Base-by-base conservation (phyloP, 2,888 invertebrate species). In the Stenoptilia bipunctidactyla region DNA sequence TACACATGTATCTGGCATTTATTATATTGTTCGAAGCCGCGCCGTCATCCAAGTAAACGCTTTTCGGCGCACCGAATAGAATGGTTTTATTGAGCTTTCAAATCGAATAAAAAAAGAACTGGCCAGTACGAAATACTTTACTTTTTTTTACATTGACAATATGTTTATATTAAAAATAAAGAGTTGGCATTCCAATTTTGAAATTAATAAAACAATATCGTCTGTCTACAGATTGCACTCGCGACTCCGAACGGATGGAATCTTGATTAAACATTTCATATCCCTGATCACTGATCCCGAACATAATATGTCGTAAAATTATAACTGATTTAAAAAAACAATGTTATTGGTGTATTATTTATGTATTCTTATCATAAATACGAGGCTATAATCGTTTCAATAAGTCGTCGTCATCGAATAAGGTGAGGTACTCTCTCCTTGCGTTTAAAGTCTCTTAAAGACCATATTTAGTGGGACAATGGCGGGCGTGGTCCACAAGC, bases 401-500 rank as follows among this genome's bases (percentile, higher is more conserved):
- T 30, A 30, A 30, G n/a, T 30, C 12, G 30, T 30, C 30, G 12
- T 30, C 30, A n/a, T 9, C 30, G 30, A 30, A 30, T 30, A 30
- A n/a, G 30, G 30, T n/a, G 30, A 30, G 30, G 12, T 30, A n/a
- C 30, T 30, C 30, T 30, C 30, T 30, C 30, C 30, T 4, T 30
- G 12, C 12, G 30, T 14, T 34, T 34, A 34, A 34, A 34, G 34
- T 14, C 56, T 55, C 55, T 51, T 62, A 63, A 67, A 66, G 64
- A 60, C 68, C 58, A 55, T 65, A 66, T 65, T 72, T 69, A 70
- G 61, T 43, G 54, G 48, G 46, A 82, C 79, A 82, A 82, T 82
- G 66, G 79, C 66, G 55, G 82, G 82, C 79, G 82, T 77, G 80
- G 73, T 65, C 57, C 57, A 54, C 61, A 53, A 58, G 63, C 67